phyloP scores from a whole-genome alignment of 1,140 invertebrate species.

The Drosophila fuyamai region DNA sequence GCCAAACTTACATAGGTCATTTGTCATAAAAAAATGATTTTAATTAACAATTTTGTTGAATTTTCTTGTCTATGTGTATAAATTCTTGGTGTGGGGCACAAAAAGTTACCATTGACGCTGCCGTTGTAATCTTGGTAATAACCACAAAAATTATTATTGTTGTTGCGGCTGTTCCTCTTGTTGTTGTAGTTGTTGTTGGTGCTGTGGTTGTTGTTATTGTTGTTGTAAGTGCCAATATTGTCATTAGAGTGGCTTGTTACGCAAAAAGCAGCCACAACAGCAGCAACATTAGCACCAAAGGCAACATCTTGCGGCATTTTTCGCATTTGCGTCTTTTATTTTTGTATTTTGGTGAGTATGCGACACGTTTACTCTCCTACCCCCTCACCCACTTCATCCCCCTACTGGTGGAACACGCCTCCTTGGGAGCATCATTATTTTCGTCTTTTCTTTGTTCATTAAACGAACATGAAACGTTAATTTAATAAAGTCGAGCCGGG shows the following conservation, averaged over 20 bases:
- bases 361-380: conserved; percentile 62
- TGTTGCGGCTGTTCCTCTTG: conserved; percentile 39
- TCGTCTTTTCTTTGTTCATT: conserved; percentile 80
- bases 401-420: conserved; percentile 9
- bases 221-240: conserved; percentile 82
- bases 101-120: conserved; percentile 60
- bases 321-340: conserved; percentile 77
- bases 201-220: conserved; percentile 63
- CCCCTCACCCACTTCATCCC: not conserved
- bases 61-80: not conserved
- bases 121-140: conserved; percentile 81
- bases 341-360: conserved; percentile 61
- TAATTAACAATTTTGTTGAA: no score
- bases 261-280: conserved; percentile 62
- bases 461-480: conserved; percentile 83
- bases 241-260: conserved; percentile 82
- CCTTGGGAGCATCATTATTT: conserved; percentile 77
- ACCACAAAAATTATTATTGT: conserved; percentile 82
- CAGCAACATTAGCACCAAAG: conserved; percentile 44
- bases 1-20: not conserved
- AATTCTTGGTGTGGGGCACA: conserved; percentile 10
- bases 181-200: conserved; percentile 17
- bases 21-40: no score
- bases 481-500: conserved; percentile 79
- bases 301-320: conserved; percentile 82